Base-by-base conservation (phyloP, 92 coral and sea anemone genomes). In the Meandrina meandrites region DNA sequence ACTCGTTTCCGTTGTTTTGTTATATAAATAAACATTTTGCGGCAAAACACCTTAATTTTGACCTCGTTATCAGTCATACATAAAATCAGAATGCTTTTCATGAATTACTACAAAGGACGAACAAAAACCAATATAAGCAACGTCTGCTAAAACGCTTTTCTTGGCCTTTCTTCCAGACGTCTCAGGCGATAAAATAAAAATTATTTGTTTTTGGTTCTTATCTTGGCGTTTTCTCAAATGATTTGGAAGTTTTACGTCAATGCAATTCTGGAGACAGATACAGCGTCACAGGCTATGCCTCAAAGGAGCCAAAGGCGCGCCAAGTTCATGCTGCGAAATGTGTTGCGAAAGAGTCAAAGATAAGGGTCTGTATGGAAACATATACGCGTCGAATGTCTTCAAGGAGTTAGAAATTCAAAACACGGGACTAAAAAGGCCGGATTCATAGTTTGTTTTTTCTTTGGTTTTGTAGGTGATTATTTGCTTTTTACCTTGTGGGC, bases 201-300 rank as follows among this genome's bases (percentile, higher is more conserved):
- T n/a, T n/a, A 66, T 66, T 66, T 66, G 71, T 66, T 66, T 48
- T 66, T 66, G 14, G 71, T 28, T 66, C 71, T 27, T 66, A 66
- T 66, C 71, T 66, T 66, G 15, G 32, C 35, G 11, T 66, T 66
- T 66, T 66, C 71, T 34, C 16, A 17, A 66, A 2, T 66, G 32
- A 27, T 66, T 66, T 66, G 71, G 28, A 66, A 5, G 34, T 11
- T 66, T 66, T 66, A 28, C 71, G 71, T 66, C 71, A 66, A 66
- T 66, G 71, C 35, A 27, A 10, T 66, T 66, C 16, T 66, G 27
- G 68, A 60, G 30, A 60, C 68, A 30, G 68, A 60, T 60, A 60
- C 68, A 60, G 68, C 68, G 8, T 27, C 34, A 11, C 17, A 9
- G 71, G 31, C 35, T 27, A 9, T 27, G 71, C 35, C 32, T 66